These are phyloP conservation scores for Hirtodrosophila duncani DNA, from an alignment of 2,888 invertebrate species.

Conservation along the genomic window DNA sequence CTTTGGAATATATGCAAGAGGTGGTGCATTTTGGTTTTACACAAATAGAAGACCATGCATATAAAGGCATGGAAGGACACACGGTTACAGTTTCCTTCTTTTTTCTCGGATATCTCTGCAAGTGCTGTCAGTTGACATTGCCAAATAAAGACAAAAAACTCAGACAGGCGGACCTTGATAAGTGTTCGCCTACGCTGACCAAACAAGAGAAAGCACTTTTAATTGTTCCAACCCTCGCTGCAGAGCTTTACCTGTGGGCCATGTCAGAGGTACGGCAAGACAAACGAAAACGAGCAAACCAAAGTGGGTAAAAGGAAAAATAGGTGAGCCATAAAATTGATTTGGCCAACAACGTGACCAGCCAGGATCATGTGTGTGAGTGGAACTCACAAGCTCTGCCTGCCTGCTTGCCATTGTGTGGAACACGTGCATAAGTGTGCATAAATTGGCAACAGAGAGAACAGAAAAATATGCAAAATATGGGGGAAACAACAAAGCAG, in stretches of 20 bases:
- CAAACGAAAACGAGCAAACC: conserved; percentile 30
- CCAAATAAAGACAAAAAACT: conserved; percentile 2
- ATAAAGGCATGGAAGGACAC: no score
- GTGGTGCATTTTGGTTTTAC: no score
- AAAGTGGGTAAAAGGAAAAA: conserved; percentile 9
- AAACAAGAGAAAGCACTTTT: conserved; percentile 33
- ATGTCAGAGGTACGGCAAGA: conserved; percentile 13
- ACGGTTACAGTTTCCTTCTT: no score
- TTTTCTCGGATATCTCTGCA: no score
- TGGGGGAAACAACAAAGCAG: not conserved
- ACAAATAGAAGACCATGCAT: no score
- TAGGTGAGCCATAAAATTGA: conserved; percentile 59
- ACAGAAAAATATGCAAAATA: conserved; percentile 2
- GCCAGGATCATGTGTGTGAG: conserved; percentile 24
- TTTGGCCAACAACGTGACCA: conserved; percentile 57
- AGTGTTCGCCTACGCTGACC: conserved; percentile 14
- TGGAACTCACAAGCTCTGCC: conserved; percentile 2
- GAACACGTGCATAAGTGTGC: conserved; percentile 62
- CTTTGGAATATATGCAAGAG: no score
- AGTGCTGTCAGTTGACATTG: conserved; percentile 65
- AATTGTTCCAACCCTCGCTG: conserved; percentile 41
- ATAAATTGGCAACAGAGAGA: conserved; percentile 59
- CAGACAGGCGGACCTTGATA: conserved; percentile 15
- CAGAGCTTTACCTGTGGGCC: conserved; percentile 20
- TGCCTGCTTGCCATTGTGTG: conserved; percentile 4